Base-by-base conservation (phyloP, 2,797 vertebrate genomes). In the Hemitrygon akajei region DNA sequence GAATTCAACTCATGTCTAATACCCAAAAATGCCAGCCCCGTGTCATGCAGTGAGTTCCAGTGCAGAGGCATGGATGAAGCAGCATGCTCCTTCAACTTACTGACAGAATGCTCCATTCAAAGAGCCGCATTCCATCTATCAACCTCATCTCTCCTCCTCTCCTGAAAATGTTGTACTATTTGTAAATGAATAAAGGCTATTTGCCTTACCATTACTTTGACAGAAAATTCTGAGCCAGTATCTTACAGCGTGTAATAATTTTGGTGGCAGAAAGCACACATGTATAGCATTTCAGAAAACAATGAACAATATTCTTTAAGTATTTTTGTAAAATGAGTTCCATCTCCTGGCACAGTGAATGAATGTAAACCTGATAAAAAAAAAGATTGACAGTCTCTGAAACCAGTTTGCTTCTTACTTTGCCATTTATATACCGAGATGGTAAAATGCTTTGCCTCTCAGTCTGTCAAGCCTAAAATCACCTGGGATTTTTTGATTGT, bases 381-480 rank as follows among this genome's bases (percentile, higher is more conserved):
- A 40, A 58, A 84, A 12, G 20, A 86, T 20, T 58, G 82, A 86
- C 27, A 25, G 71, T 10, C 30, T 30, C 18, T 84, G 47, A 27
- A 75, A 75, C 25, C 71, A 75, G 40, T 84, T 27, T 84, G 47
- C 11, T 86, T 86, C 82, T 11, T 22, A 30, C 14, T 14, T 47
- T 25, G 27, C 77, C 34, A 37, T 80, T 80, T 80, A 37, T 16
- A 37, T 80, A 37, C n/a, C 14, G 34, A 40, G 77, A 7, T 80
- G 22, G 25, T 60, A 86, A 86, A 86, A 12, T 86, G 47, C 82
- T 58, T 27, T 86, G 82, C 56, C 56, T 60, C 20, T 86, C 47
- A 86, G 22, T 60, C 82, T 86, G 82, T 60, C 82, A 86, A 86
- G 58, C 25, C 82, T 30, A 56, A 56, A 86, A 82, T 27, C 82